A percentile compares a stretch with the other conserved stretches of the same genome.
phyloP scores from a whole-genome alignment of 2,797 vertebrate species.

The Zalophus californianus region DNA sequence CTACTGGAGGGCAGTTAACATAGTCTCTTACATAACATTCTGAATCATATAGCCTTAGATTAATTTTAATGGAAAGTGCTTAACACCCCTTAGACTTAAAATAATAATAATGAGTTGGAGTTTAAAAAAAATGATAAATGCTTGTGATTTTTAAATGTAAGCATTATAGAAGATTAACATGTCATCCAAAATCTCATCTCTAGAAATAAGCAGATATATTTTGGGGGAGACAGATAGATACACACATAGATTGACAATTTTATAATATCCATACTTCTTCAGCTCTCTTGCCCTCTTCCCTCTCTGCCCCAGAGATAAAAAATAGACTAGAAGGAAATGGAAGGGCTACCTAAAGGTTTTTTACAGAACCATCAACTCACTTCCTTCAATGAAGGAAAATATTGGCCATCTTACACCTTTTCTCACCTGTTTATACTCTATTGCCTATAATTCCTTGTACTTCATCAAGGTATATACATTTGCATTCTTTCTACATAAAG shows the following conservation, averaged over 20 bases:
- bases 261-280: not conserved
- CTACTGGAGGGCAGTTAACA: not conserved
- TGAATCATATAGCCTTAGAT: not conserved
- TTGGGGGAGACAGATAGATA: not conserved
- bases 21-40: not conserved
- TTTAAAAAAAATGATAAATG: not conserved
- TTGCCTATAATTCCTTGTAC: not conserved
- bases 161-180: slow-evolving; percentile 12
- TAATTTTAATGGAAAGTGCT: not conserved
- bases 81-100: slow-evolving; percentile 15
- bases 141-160: slow-evolving; percentile 52
- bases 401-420: not conserved
- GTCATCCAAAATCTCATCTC: slow-evolving; percentile 30
- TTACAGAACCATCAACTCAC: not conserved
- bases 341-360: not conserved
- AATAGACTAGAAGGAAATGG: slow-evolving; percentile 23
- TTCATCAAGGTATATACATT: not conserved
- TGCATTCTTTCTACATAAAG: slow-evolving; percentile 10
- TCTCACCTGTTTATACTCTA: slow-evolving; percentile 1
- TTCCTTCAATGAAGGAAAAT: not conserved
- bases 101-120: slow-evolving; percentile 37
- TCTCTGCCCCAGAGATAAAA: not conserved
- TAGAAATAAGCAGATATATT: slow-evolving; percentile 38
- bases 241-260: not conserved
- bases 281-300: not conserved